Evolutionary conservation across 2,113 vertebrate species (phyloP), one percentile per base, ranked within the genome.

Genomic region (Ailurus styani): DNA sequence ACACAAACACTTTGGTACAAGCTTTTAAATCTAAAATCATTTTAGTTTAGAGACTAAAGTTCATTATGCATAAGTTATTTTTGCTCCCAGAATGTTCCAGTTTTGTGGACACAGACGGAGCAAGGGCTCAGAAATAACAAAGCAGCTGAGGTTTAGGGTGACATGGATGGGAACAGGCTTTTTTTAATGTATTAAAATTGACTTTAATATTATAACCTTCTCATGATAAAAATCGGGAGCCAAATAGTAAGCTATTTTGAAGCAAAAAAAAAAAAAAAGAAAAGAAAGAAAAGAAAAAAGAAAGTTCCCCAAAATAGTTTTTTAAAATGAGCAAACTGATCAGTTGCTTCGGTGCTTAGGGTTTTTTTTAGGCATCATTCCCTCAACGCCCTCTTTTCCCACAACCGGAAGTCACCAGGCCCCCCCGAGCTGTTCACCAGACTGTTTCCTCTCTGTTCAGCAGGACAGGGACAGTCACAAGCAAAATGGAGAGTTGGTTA

Each of bases 81-180:
- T 81, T 57, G 20, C 81, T 95, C 1, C 0, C 17, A 17, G 79
- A 84, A 96, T 95, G 84, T 93, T 54, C 40, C 18, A 45, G 50
- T 87, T 93, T 96, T 91, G 72, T 40, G 57, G 70, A 89, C 85
- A 93, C 93, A 81, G 94, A 95, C 68, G 29, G 6, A 93, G 40
- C 85, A 96, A 97, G 70, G 77, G 79, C 89, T 91, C 57, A 95
- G 84, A 60, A 82, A 96, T 81, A 83, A 52, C 73, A 78, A 96
- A 95, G 95, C 8, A 70, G 70, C 86, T 88, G 75, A 96, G 34
- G 60, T 79, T 93, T 81, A 55, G 73, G 55, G 17, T 18, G n/a
- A 96, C 68, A 29, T 29, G 52, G 95, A 75, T 60, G 75, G 1
- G 12, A 84, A 85, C 34, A 66, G 54, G 37, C 77, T 94, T 96